Base-by-base conservation (phyloP, 2,113 vertebrate species). In the Chlorodrepanis virens region DNA sequence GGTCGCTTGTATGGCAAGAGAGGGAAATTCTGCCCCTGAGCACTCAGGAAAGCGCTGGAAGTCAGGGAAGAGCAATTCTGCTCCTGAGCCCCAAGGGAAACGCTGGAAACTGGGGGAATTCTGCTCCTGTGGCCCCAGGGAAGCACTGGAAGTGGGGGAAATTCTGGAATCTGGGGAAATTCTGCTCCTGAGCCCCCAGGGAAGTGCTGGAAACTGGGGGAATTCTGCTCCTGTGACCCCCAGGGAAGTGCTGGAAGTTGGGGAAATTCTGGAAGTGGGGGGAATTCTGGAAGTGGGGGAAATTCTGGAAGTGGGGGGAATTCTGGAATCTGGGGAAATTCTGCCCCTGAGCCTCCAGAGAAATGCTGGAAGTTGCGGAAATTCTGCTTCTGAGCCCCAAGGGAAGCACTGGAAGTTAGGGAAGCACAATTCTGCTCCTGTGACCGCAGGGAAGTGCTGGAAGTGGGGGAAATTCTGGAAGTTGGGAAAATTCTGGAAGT, bases 1-100 rank as follows among this genome's bases (percentile, higher is more conserved):
- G 50, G 40, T 37, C 0, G 0, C 44, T 77, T 24, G 20, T 25
- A 6, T 59, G 25, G 33, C 2, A 1, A 1, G 12, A 0, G 47
- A 54, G 63, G 54, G 75, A 40, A 40, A n/a, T 1, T 20, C 8
- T 19, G 12, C 12, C 5, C 33, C 42, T 13, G 31, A 24, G 31
- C 5, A 15, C 22, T 15, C 22, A 5, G 22, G 15, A 4, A 45
- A 47, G 16, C 1, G 7, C 15, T 47, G 31, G 15, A 12, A 65
- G 13, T 7, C 29, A 12, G 21, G 40, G 40, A 14, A 40, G 40
- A 40, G 40, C 12, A 45, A 18, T 13, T 12, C 11, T 7, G 3
- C 10, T 9, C 14, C 27, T 28, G 35, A 7, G 8, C 7, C 9
- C 4, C 29, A 17, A 11, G 12, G 29, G 17, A 25, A 33, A 6